Evolutionary conservation across 2,797 vertebrate species (phyloP), one percentile per base, ranked within the genome.

Genomic region (Melanotaenia parkinsoni): DNA sequence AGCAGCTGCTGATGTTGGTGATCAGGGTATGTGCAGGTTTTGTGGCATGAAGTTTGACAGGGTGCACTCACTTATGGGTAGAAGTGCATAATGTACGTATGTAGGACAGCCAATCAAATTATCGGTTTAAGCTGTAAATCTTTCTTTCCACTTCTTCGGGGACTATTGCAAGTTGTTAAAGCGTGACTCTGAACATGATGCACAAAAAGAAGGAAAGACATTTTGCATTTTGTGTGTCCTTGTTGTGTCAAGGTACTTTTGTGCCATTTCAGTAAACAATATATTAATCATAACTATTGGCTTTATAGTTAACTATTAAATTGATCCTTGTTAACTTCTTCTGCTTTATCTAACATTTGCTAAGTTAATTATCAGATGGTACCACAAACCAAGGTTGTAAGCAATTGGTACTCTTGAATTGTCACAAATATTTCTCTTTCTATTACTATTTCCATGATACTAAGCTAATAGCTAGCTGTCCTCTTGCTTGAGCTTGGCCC

Each of bases 51-150:
- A 38, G 37, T 38, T 38, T 38, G 37, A 38, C 37, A 76, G 73
- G 71, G 30, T 77, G 51, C 74, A 74, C 87, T 85, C 69, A 72
- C 70, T 64, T 76, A 33, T 66, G 74, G 86, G 82, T 88, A 83
- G 84, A 87, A 81, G 74, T 85, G 65, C 72, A 72, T 69, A 62
- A 69, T 79, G 76, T 65, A 64, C 75, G 65, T 69, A 83, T 72
- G 63, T 60, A 78, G 71, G 72, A 78, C 80, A 83, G 72, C 65
- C 20, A 79, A 77, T 79, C 73, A 70, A 74, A 60, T 60, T 66
- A 83, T 68, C 74, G 78, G 84, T 83, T 54, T 54, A 30, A 77
- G 73, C 79, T 72, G 66, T 83, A 40, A 38, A 64, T 79, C 68
- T 79, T 79, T 77, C 59, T 68, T 67, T 67, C 65, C 53, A 77